Evolutionary conservation across 2,888 invertebrate species (phyloP).

Genomic region (Cancer borealis): DNA sequence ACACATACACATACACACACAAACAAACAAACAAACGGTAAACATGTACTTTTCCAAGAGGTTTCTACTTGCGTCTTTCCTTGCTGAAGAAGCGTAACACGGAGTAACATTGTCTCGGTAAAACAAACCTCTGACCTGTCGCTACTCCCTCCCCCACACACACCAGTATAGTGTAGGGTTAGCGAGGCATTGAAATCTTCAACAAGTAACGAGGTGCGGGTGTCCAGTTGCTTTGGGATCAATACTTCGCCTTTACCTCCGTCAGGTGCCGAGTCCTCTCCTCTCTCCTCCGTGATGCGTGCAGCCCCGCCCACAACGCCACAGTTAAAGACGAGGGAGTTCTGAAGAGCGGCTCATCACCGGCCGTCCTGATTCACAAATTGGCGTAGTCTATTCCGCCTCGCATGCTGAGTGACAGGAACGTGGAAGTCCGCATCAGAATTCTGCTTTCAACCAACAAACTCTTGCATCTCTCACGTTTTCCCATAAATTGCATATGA

Average conservation of each 20-base stretch:
- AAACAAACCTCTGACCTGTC: not conserved
- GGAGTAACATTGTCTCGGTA: not conserved
- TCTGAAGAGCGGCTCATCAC: not conserved
- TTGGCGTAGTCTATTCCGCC: not conserved
- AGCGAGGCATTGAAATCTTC: not conserved
- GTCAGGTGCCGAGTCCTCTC: not conserved
- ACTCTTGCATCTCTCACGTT: not conserved
- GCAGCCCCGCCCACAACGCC: conserved; percentile 28
- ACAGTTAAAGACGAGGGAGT: not conserved
- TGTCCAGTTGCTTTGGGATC: conserved; percentile 28
- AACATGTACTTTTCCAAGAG: too few species aligned
- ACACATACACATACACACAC: too few species aligned
- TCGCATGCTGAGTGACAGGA: not conserved
- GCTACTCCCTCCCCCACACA: not conserved
- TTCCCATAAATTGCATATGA: not conserved
- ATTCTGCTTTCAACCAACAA: not conserved
- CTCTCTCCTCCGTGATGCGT: not conserved
- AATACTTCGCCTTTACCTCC: conserved; percentile 38
- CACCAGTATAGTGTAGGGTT: not conserved
- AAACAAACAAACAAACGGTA: too few species aligned
- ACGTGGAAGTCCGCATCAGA: not conserved
- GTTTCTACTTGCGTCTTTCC: not conserved
- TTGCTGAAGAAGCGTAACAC: not conserved
- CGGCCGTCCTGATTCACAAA: not conserved
- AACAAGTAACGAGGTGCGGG: not conserved